phyloP scores from a whole-genome alignment of 2,113 vertebrate species.

The Erythrocercus mccallii region DNA sequence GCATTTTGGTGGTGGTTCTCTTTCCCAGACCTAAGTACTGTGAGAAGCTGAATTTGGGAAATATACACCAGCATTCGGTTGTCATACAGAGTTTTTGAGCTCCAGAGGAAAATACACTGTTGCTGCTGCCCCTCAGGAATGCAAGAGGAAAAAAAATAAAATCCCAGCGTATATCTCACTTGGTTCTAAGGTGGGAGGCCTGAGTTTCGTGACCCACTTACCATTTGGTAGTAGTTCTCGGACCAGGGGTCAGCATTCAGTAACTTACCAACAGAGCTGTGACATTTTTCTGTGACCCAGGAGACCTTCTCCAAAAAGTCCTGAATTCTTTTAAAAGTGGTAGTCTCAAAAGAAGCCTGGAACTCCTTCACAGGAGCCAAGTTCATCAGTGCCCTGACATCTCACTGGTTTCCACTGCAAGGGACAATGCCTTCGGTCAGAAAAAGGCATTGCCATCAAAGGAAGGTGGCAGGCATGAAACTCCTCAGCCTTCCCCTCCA shows the following conservation, averaged over 20 bases:
- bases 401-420: not conserved
- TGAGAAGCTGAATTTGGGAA: not conserved
- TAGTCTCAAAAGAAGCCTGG: not conserved
- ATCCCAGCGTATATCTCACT: not conserved
- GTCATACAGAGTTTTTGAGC: not conserved
- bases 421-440: accelerated
- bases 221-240: not conserved
- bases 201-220: not conserved
- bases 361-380: accelerated
- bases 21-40: not conserved
- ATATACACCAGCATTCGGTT: not conserved
- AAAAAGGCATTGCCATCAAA: not conserved
- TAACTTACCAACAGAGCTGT: accelerated
- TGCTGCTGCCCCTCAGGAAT: not conserved
- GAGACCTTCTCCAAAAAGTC: not conserved
- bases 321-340: not conserved
- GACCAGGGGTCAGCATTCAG: not conserved
- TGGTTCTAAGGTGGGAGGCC: accelerated
- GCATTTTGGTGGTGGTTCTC: not conserved
- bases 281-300: not conserved
- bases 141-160: not conserved
- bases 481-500: not conserved
- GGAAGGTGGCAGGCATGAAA: not conserved
- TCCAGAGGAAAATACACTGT: not conserved
- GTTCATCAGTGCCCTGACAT: not conserved